phyloP scores from a whole-genome alignment of 2,797 vertebrate genomes.

The Steatocranus sp. region DNA sequence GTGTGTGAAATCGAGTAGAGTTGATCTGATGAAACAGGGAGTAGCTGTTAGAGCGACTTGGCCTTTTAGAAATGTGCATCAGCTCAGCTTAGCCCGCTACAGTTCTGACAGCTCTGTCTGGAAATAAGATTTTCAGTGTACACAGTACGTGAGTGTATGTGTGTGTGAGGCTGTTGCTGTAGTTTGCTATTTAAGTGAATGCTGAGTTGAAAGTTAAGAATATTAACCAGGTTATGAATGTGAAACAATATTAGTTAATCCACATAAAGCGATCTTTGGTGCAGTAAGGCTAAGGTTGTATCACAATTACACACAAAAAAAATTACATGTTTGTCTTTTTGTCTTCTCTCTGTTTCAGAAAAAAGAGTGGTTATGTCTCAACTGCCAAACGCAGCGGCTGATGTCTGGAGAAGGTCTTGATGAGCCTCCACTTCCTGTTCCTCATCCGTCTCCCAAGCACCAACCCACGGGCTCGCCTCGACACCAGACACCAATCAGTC shows the following conservation, averaged over 20 bases:
- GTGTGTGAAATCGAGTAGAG: conserved; percentile 7
- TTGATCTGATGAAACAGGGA: conserved; percentile 15
- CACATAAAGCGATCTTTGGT: background rate
- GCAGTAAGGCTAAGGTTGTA: background rate
- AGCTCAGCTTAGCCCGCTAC: conserved; percentile 11
- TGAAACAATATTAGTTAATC: background rate
- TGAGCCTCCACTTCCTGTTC: conserved; percentile 79
- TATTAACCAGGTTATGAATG: background rate
- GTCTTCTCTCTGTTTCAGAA: conserved; percentile 78
- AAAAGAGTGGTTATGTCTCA: conserved; percentile 98
- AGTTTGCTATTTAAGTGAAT: background rate
- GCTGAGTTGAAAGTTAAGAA: background rate
- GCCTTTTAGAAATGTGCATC: conserved; percentile 20
- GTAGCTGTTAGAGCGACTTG: conserved; percentile 29
- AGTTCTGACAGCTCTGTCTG: conserved; percentile 21
- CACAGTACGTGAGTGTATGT: background rate
- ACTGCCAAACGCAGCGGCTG: conserved; percentile 96
- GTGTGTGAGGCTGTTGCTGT: background rate
- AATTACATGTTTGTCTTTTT: background rate
- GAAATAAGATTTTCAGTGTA: background rate
- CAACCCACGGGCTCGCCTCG: conserved; percentile 78
- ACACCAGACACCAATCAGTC: conserved; percentile 70
- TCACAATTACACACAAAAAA: background rate
- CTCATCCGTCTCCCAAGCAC: conserved; percentile 81
- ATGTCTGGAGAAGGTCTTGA: conserved; percentile 87